These are phyloP conservation scores for Python bivittatus DNA, from an alignment of 2,113 vertebrate genomes.

Conservation along the genomic window DNA sequence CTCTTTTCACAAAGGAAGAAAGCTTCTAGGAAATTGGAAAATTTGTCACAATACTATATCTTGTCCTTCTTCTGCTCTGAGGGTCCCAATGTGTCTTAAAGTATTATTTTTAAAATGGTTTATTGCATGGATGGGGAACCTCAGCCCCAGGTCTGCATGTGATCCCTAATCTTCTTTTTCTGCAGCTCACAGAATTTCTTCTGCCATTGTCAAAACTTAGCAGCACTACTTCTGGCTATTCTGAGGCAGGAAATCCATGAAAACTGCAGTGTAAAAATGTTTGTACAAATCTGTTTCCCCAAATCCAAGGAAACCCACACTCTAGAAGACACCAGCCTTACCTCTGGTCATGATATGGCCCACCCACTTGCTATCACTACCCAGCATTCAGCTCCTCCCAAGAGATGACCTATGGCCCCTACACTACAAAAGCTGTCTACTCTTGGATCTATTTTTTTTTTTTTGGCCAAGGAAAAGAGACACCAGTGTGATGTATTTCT, in stretches of 20 bases:
- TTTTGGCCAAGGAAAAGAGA: neutral
- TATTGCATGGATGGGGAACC: neutral
- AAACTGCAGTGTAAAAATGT: neutral
- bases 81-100: neutral
- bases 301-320: neutral
- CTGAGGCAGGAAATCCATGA: neutral
- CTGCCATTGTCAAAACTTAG: neutral
- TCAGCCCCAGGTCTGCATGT: neutral
- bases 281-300: neutral
- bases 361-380: neutral
- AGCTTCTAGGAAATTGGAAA: neutral
- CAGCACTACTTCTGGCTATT: neutral
- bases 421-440: neutral
- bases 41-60: neutral
- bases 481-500: neutral
- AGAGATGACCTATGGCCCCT: neutral
- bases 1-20: neutral
- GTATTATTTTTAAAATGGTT: neutral
- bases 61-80: neutral
- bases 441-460: neutral
- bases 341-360: neutral
- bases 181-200: neutral
- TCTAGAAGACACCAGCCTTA: neutral
- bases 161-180: neutral
- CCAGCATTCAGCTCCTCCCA: neutral